phyloP scores from a whole-genome alignment of 2,888 invertebrate genomes.

The Bruchidius siliquastri region DNA sequence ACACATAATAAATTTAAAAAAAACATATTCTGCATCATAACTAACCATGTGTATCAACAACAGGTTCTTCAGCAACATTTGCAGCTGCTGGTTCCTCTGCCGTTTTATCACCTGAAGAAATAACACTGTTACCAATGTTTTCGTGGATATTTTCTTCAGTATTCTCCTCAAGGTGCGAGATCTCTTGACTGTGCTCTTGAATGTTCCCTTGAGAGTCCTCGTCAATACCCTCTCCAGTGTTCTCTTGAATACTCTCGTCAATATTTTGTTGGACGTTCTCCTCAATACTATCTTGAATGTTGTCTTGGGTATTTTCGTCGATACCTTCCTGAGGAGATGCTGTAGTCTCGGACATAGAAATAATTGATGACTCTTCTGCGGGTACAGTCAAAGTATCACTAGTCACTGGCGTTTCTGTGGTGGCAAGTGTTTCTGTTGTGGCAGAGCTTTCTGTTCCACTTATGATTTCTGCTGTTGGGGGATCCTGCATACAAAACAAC shows the following conservation, averaged over 20 bases:
- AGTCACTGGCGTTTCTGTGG: constrained; percentile 3
- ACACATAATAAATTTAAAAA: too few species aligned
- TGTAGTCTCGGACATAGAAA: constrained; percentile 5
- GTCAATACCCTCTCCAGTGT: background rate
- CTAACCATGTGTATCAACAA: constrained; percentile 1
- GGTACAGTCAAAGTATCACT: background rate
- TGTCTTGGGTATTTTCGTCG: background rate
- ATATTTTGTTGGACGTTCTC: background rate
- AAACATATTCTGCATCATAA: background rate
- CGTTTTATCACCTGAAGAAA: background rate
- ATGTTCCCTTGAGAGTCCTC: background rate
- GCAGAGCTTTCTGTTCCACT: background rate
- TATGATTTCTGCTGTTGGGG: background rate
- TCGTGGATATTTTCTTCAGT: background rate
- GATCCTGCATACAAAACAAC: background rate
- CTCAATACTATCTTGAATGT: background rate
- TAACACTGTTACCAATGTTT: constrained; percentile 2
- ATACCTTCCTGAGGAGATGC: background rate
- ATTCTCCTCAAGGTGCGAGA: background rate
- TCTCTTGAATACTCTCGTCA: background rate
- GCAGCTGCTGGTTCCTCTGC: background rate
- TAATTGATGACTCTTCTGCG: background rate
- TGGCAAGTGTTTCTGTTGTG: constrained; percentile 5
- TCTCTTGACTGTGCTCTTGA: constrained; percentile 1
- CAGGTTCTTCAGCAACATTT: background rate